These are phyloP conservation scores for Aspidiotus destructor DNA, from an alignment of 2,888 invertebrate species.

Conservation along the genomic window DNA sequence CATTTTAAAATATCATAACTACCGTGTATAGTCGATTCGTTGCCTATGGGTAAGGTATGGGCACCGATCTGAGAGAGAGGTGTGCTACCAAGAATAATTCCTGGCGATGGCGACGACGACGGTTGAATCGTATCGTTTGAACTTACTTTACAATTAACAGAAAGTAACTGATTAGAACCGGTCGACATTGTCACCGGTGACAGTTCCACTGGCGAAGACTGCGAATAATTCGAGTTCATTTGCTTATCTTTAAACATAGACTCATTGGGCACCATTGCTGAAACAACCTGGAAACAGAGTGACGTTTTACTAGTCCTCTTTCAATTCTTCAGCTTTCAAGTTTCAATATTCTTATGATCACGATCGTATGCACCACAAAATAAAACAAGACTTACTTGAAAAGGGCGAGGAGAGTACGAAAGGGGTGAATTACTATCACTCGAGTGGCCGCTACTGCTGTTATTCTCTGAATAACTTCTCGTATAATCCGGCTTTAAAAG, in stretches of 20 bases:
- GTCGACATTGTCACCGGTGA: slow-evolving; percentile 39
- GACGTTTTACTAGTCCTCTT: no score
- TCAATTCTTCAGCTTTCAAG: no score
- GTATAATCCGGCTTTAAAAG: slow-evolving; percentile 69
- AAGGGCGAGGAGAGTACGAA: slow-evolving; percentile 39
- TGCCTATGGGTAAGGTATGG: slow-evolving; percentile 52
- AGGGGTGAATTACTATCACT: slow-evolving; percentile 40
- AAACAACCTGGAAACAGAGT: slow-evolving; percentile 44
- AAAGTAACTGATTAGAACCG: slow-evolving; percentile 16
- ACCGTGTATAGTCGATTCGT: slow-evolving; percentile 46
- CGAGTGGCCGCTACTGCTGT: slow-evolving; percentile 38
- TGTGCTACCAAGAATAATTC: slow-evolving; percentile 66
- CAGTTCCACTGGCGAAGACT: slow-evolving; percentile 28
- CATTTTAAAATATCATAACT: slow-evolving; percentile 26
- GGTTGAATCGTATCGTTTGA: slow-evolving; percentile 17
- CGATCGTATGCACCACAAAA: neutral
- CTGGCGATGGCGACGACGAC: slow-evolving; percentile 38
- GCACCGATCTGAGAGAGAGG: slow-evolving; percentile 79
- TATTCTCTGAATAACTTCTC: slow-evolving; percentile 40
- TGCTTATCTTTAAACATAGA: slow-evolving; percentile 43
- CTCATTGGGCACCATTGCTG: slow-evolving; percentile 47
- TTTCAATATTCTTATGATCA: neutral
- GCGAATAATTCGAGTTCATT: slow-evolving; percentile 32
- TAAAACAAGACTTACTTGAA: slow-evolving; percentile 37
- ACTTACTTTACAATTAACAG: slow-evolving; percentile 25